Percentiles rank a stretch among this genome's conserved stretches.
These are phyloP conservation scores for Lasioglossum vierecki DNA, from an alignment of 2,888 invertebrate genomes.

Conservation along the genomic window DNA sequence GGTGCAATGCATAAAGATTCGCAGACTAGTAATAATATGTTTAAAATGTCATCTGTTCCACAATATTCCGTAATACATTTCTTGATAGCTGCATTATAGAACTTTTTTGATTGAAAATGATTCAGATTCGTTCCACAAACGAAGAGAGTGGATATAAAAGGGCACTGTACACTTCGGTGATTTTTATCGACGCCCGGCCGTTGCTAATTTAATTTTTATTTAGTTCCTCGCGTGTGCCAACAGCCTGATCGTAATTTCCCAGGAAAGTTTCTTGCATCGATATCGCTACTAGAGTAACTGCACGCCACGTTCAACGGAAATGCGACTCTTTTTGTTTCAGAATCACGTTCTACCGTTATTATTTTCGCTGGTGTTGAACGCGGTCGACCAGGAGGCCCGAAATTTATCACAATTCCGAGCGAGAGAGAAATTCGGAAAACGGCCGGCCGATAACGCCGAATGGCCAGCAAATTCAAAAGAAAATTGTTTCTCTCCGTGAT, in stretches of 20 bases:
- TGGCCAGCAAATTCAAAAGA: slow-evolving; percentile 34
- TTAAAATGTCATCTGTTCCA: not conserved
- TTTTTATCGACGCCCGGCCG: not conserved
- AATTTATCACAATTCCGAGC: slow-evolving; percentile 44
- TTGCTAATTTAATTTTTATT: slow-evolving; percentile 18
- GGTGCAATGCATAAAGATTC: too few relatives aligned
- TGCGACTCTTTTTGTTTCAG: not conserved
- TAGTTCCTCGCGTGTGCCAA: not conserved
- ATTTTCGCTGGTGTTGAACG: slow-evolving; percentile 16
- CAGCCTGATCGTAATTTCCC: not conserved
- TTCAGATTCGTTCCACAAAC: not conserved
- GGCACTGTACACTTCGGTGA: not conserved
- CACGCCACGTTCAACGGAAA: not conserved
- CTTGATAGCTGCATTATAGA: not conserved
- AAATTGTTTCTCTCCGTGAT: slow-evolving; percentile 50
- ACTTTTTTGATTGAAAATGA: not conserved
- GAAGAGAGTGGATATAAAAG: not conserved
- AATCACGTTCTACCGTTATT: not conserved
- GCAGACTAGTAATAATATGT: not conserved
- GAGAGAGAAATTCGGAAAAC: slow-evolving; percentile 33
- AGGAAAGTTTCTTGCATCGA: slow-evolving; percentile 11
- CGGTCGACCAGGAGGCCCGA: not conserved
- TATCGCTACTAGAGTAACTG: not conserved
- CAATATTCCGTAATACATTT: not conserved
- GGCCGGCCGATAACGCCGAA: slow-evolving; percentile 26